phyloP scores from a whole-genome alignment of 2,888 invertebrate genomes.

The Trisateles emortualis region DNA sequence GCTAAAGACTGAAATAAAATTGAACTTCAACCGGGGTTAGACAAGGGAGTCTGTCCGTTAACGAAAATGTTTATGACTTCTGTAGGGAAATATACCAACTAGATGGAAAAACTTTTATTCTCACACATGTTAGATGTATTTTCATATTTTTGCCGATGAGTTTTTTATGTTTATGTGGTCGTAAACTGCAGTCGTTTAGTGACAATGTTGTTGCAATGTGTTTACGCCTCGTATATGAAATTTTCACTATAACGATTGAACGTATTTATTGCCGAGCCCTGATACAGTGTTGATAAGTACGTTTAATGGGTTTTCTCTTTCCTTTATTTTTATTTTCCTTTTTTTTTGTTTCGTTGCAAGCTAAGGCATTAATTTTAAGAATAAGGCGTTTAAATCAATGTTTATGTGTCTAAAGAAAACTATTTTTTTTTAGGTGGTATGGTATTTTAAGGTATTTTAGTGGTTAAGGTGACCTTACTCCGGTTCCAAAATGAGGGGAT shows the following conservation, averaged over 20 bases:
- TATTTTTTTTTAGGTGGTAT: too few species aligned
- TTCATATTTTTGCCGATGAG: conserved; percentile 82
- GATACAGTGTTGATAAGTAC: conserved; percentile 55
- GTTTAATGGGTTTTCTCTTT: conserved; percentile 43
- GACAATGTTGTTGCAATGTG: conserved; percentile 76
- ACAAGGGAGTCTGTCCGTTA: conserved; percentile 56
- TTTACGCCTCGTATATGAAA: conserved; percentile 74
- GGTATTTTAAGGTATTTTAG: too few species aligned
- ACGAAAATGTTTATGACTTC: conserved; percentile 83
- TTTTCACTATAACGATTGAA: conserved; percentile 69
- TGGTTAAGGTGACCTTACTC: too few species aligned
- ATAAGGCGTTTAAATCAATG: too few species aligned
- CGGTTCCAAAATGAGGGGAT: too few species aligned
- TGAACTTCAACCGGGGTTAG: conserved; percentile 60
- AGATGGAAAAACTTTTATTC: conserved; percentile 83
- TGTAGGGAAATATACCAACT: conserved; percentile 83
- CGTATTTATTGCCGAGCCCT: conserved; percentile 64
- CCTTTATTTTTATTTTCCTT: conserved; percentile 29
- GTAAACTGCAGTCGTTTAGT: conserved; percentile 80
- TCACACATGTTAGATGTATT: conserved; percentile 78
- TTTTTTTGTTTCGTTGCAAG: not conserved
- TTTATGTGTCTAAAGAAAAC: too few species aligned
- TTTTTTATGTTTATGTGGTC: conserved; percentile 84
- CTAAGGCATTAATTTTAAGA: too few species aligned
- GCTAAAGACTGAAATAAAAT: conserved; percentile 68